phyloP scores from a whole-genome alignment of 2,113 vertebrate genomes.

The Laticauda colubrina region DNA sequence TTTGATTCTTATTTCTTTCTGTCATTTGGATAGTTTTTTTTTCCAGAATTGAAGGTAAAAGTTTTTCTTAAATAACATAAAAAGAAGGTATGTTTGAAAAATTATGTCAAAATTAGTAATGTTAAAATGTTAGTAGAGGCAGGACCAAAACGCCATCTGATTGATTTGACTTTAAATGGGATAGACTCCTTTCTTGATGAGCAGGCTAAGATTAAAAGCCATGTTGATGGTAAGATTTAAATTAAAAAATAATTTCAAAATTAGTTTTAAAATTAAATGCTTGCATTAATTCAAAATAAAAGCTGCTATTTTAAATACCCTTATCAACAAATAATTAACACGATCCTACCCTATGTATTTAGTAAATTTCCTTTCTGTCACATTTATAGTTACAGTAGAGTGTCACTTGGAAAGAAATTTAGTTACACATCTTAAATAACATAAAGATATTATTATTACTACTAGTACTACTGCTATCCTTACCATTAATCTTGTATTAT shows the following conservation, averaged over 20 bases:
- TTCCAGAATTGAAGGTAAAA: no score
- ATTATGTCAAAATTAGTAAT: no score
- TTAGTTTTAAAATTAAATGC: background rate
- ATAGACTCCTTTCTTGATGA: background rate
- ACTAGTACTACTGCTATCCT: background rate
- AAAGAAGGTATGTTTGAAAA: no score
- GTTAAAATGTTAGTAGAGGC: no score
- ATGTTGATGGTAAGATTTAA: background rate
- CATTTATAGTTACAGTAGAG: background rate
- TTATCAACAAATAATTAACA: background rate
- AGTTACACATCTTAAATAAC: background rate
- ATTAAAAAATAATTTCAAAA: background rate
- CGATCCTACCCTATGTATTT: background rate
- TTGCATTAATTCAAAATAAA: background rate
- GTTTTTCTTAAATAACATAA: no score
- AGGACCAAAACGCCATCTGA: no score
- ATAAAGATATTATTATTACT: background rate
- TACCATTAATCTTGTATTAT: background rate
- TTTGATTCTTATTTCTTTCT: no score
- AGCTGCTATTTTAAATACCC: background rate
- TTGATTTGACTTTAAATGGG: background rate
- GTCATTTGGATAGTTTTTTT: no score
- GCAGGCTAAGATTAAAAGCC: background rate
- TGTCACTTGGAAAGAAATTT: background rate
- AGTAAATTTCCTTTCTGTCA: background rate